These are phyloP conservation scores for Dipodomys ordii DNA, from an alignment of 2,113 vertebrate genomes.

Conservation along the genomic window DNA sequence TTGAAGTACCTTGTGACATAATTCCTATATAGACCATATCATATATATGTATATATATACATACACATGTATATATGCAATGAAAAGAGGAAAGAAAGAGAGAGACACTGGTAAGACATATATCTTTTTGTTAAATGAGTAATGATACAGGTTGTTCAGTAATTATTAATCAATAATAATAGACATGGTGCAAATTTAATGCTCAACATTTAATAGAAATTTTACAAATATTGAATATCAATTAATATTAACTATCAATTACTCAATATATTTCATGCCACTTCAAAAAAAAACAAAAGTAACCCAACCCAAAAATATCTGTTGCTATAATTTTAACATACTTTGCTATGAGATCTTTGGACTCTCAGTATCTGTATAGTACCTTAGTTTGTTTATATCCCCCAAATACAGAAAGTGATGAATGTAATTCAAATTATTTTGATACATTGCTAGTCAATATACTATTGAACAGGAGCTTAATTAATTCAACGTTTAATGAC, in stretches of 20 bases:
- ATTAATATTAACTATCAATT: background rate
- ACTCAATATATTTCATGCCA: background rate
- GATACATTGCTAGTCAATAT: background rate
- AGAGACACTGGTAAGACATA: background rate
- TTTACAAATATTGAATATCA: background rate
- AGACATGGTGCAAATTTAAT: background rate
- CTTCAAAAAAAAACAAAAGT: background rate
- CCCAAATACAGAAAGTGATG: background rate
- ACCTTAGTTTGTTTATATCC: background rate
- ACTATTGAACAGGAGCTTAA: background rate
- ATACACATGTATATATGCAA: too few relatives aligned
- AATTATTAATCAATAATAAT: conserved; percentile 11
- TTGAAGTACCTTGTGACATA: background rate
- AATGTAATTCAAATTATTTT: background rate
- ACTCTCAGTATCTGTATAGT: background rate
- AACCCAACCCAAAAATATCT: background rate
- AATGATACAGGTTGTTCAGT: conserved; percentile 20
- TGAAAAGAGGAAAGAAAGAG: background rate
- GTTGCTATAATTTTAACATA: background rate
- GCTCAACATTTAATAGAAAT: background rate
- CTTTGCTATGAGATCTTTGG: background rate
- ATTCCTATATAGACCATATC: background rate
- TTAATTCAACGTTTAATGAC: conserved; percentile 15
- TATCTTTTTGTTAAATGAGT: conserved; percentile 22
- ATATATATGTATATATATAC: too few relatives aligned